Conservation (phyloP, 2,888 invertebrate species). For the Ptychoptera albimana region DNA sequence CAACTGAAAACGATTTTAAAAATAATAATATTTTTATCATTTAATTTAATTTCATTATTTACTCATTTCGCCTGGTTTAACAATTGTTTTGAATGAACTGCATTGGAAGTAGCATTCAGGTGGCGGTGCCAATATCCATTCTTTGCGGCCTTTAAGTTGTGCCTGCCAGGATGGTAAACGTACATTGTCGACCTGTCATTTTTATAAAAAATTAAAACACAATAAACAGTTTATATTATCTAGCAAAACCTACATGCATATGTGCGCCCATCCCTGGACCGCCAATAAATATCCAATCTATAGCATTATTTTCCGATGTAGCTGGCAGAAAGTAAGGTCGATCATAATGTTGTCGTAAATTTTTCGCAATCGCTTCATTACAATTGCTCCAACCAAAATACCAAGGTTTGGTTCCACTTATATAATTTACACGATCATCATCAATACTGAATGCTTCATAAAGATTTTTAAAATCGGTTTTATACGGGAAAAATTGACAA, state of each 20-base stretch:
- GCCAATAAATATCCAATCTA: constrained; percentile 97
- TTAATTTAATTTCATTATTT: constrained; percentile 16
- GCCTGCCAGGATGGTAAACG: constrained; percentile 94
- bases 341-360: constrained; percentile 59
- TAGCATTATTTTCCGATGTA: constrained; percentile 72
- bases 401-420: constrained; percentile 32
- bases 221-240: not conserved
- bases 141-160: constrained; percentile 75
- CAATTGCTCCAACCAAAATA: constrained; percentile 87
- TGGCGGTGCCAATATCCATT: constrained; percentile 82
- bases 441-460: constrained; percentile 74
- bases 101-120: constrained; percentile 81
- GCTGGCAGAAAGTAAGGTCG: constrained; percentile 80
- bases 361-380: constrained; percentile 62
- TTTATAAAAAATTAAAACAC: not conserved
- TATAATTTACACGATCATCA: constrained; percentile 40
- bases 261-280: constrained; percentile 87
- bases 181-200: constrained; percentile 76
- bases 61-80: constrained; percentile 85
- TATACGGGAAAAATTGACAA: constrained; percentile 91
- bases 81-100: constrained; percentile 35
- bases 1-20: constrained; percentile 50
- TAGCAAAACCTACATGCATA: constrained; percentile 65
- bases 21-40: no score
- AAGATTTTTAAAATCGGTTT: constrained; percentile 66